Evolutionary conservation across 1,140 invertebrate species (phyloP).

Genomic region (Caenorhabditis tropicalis): DNA sequence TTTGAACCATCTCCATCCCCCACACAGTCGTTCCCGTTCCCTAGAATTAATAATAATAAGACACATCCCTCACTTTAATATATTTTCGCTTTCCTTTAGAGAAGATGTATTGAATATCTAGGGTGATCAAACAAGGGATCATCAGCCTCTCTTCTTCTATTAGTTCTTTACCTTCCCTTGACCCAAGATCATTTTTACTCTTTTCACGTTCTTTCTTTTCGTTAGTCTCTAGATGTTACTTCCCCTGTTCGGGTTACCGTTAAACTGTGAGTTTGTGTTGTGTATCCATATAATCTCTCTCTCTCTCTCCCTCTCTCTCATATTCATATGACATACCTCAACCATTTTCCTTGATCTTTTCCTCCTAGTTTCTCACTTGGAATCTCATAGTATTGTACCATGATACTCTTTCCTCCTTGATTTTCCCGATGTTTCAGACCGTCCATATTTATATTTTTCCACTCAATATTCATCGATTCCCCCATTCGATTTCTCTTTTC

Average conservation of each 20-base stretch:
- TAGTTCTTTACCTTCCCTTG: neutral
- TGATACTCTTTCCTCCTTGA: too few species aligned
- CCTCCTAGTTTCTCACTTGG: neutral
- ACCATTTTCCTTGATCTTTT: neutral
- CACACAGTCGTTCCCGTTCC: neutral
- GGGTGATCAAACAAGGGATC: too few species aligned
- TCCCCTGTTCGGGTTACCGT: neutral
- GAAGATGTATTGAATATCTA: too few species aligned
- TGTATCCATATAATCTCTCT: neutral
- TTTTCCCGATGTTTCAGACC: neutral
- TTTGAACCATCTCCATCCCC: neutral
- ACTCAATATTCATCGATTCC: neutral
- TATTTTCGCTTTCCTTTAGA: too few species aligned
- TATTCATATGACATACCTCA: neutral
- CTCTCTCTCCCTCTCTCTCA: neutral
- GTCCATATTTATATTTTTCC: neutral
- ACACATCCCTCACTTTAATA: too few species aligned
- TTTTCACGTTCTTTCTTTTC: too few species aligned
- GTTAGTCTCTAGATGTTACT: neutral
- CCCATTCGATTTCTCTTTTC: neutral
- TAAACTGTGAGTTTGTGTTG: constrained; percentile 14
- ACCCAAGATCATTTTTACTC: neutral
- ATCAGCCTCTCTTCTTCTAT: too few species aligned
- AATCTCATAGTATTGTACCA: too few species aligned
- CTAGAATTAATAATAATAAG: neutral